phyloP scores from a whole-genome alignment of 1,140 invertebrate species.

The Nasonia vitripennis region DNA sequence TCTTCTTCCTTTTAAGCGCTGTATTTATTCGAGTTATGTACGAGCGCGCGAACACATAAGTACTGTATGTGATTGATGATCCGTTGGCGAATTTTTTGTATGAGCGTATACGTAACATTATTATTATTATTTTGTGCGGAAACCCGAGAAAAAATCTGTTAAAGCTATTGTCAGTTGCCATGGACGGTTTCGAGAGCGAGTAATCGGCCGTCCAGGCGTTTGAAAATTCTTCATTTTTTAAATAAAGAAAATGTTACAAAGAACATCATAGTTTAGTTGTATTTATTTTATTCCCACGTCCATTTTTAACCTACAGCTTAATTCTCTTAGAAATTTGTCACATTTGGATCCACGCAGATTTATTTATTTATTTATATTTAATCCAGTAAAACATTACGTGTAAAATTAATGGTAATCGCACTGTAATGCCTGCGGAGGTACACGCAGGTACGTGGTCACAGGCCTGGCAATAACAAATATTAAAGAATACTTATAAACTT shows the following conservation, averaged over 20 bases:
- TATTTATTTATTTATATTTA: too few relatives aligned
- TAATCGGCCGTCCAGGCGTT: slow-evolving; percentile 17
- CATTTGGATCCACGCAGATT: too few relatives aligned
- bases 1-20: slow-evolving; percentile 17
- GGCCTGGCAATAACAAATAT: too few relatives aligned
- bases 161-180: slow-evolving; percentile 36
- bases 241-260: slow-evolving; percentile 51
- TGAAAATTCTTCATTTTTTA: slow-evolving; percentile 50
- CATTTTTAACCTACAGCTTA: too few relatives aligned
- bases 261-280: slow-evolving; percentile 10
- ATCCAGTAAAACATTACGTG: too few relatives aligned
- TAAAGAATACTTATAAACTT: too few relatives aligned
- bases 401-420: too few relatives aligned
- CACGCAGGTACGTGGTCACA: too few relatives aligned
- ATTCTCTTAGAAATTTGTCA: too few relatives aligned
- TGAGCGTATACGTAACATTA: slow-evolving; percentile 26
- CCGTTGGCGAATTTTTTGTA: slow-evolving; percentile 40
- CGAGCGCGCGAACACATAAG: not conserved
- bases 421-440: too few relatives aligned
- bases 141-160: slow-evolving; percentile 40
- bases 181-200: slow-evolving; percentile 26
- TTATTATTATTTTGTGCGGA: slow-evolving; percentile 35
- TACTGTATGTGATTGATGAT: slow-evolving; percentile 31
- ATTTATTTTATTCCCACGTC: not conserved
- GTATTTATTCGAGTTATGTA: slow-evolving; percentile 43